Percentiles rank a stretch among this genome's conserved stretches.
These are phyloP conservation scores for Ctenoplectra terminalis DNA, from an alignment of 1,140 invertebrate species.

Conservation along the genomic window DNA sequence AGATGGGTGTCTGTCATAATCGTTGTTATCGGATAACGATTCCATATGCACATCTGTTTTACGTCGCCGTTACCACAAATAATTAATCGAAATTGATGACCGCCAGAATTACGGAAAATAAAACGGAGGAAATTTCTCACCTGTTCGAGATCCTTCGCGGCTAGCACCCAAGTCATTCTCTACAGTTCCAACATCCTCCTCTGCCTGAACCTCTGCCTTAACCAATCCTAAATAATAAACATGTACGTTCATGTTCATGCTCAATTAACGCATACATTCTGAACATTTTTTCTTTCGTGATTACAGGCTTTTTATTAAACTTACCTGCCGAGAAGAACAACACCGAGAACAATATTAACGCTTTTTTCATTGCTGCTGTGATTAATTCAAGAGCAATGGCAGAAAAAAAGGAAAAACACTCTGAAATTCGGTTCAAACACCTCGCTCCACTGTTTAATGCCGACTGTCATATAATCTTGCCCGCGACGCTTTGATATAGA, in stretches of 20 bases:
- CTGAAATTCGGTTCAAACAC: neutral
- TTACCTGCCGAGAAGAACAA: conserved; percentile 84
- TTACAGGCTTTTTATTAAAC: neutral
- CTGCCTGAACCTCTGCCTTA: conserved; percentile 76
- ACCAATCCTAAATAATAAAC: conserved; percentile 70
- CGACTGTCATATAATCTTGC: conserved; percentile 62
- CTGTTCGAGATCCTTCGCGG: conserved; percentile 92
- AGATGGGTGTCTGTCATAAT: neutral
- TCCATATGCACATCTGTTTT: neutral
- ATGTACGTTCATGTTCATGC: neutral
- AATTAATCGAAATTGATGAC: neutral
- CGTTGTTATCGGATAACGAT: neutral
- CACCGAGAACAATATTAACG: conserved; percentile 80
- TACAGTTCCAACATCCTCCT: conserved; percentile 84
- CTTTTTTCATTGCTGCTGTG: conserved; percentile 83
- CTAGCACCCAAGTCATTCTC: conserved; percentile 91
- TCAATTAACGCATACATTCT: neutral
- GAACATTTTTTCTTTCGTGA: neutral
- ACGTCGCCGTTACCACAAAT: neutral
- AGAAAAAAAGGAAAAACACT: conserved; percentile 51
- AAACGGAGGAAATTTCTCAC: conserved; percentile 79
- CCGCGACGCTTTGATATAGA: conserved; percentile 53
- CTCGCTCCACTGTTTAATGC: conserved; percentile 55
- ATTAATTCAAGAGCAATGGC: conserved; percentile 57
- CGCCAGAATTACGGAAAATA: neutral